Base-by-base conservation (phyloP, 2,888 invertebrate genomes). In the Tryphoninae sp. region DNA sequence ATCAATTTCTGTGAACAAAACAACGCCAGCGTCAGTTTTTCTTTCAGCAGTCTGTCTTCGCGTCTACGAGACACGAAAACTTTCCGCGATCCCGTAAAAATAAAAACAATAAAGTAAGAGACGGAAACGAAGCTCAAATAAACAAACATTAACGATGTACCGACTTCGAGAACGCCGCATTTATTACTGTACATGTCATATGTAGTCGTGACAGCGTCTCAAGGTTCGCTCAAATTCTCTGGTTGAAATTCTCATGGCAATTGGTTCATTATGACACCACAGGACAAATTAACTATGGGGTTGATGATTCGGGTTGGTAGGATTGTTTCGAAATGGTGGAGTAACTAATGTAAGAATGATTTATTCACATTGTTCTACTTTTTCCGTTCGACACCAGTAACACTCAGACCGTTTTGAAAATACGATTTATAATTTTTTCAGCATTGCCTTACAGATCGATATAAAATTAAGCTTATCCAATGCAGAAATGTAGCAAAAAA, bases 1-100 rank as follows among this genome's bases (percentile, higher is more conserved):
- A 96, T 95, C 95, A 96, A 95, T 96, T 96, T 96, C 96, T 96
- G 96, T 92, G 95, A 96, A 92, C 90, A 92, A 89, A 92, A 91
- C 84, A 90, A 88, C 80, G 82, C 84, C 77, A 87, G 75, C 74
- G 81, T 87, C 78, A 87, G 84, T 83, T 82, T 76, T 51, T 23
- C 13, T 22, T 26, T 45, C 45, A 45, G 74, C 67, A 45, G 74
- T 67, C 45, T 78, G 61, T 53, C 64, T 55, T 58, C 33, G 51
- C 62, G 4, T 19, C 55, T 40, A 11, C 9, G 13, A 49, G 49
- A 13, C 51, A 53, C 55, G 22, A 74, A 58, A 76, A 23, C 4
- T 8, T 67, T 42, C 13, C 19, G 49, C 68, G 64, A 62, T 61
- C 26, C 53, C 71, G 11, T 16, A 42, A 8, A 23, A 33, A 16